Evolutionary conservation across 2,888 invertebrate species (phyloP).

Genomic region (Corythucha ciliata): DNA sequence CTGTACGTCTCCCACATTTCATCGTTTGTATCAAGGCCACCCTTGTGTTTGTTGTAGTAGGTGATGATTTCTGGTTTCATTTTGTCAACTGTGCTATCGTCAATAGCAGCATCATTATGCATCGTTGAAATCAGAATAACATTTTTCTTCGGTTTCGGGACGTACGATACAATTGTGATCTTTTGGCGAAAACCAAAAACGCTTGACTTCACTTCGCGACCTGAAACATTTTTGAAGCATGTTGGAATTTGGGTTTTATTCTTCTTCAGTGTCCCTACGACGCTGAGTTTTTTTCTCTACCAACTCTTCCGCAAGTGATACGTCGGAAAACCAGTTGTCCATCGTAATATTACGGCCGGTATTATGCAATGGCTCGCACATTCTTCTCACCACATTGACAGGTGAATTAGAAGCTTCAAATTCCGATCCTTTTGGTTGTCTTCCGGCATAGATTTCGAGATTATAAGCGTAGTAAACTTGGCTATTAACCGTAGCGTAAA

Average conservation of each 20-base stretch:
- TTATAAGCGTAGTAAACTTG: constrained; percentile 17
- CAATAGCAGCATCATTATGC: constrained; percentile 22
- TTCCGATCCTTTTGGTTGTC: constrained; percentile 13
- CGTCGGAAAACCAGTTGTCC: constrained; percentile 38
- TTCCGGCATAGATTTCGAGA: constrained; percentile 15
- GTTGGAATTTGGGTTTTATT: constrained; percentile 22
- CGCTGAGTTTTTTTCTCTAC: constrained; percentile 1
- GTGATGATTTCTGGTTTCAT: constrained; percentile 27
- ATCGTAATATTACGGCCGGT: constrained; percentile 37
- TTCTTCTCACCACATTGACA: constrained; percentile 35
- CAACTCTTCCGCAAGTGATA: constrained; percentile 32
- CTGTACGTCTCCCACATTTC: constrained; percentile 21
- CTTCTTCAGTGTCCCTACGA: constrained; percentile 15
- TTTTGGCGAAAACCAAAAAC: no score
- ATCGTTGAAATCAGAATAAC: constrained; percentile 25
- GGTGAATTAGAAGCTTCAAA: constrained; percentile 26
- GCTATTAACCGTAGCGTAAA: constrained; percentile 2
- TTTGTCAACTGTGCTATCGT: constrained; percentile 16
- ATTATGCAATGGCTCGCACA: constrained; percentile 33
- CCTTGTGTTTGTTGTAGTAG: constrained; percentile 26
- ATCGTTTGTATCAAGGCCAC: constrained; percentile 24
- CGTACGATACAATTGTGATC: no score
- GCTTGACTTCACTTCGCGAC: background rate
- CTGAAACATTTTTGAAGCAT: constrained; percentile 3
- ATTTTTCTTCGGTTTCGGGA: constrained; percentile 23